Evolutionary conservation across 2,797 vertebrate genomes (phyloP).

Genomic region (Valencia hispanica): DNA sequence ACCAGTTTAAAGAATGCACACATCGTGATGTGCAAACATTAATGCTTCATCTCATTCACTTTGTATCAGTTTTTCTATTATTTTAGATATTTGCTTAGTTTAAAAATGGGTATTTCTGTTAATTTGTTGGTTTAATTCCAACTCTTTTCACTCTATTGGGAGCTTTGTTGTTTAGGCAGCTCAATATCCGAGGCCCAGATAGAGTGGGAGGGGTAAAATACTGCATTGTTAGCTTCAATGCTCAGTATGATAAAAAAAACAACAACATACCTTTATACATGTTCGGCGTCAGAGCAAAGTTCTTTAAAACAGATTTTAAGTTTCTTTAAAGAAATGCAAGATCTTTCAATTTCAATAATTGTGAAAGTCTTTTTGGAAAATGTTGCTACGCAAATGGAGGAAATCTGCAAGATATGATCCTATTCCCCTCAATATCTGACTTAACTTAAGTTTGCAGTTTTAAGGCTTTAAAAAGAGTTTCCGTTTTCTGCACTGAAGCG

Average conservation of each 20-base stretch:
- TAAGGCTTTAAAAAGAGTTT: neutral
- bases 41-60: neutral
- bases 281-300: neutral
- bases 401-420: neutral
- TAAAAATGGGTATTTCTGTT: neutral
- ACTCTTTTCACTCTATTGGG: neutral
- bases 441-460: neutral
- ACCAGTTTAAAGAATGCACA: neutral
- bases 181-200: neutral
- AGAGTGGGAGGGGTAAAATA: neutral
- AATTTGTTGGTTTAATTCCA: neutral
- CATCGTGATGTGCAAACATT: neutral
- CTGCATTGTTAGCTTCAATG: neutral
- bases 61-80: neutral
- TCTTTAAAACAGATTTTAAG: neutral
- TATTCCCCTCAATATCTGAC: neutral
- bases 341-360: neutral
- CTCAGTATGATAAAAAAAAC: neutral
- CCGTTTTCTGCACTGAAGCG: neutral
- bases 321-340: neutral
- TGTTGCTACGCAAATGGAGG: neutral
- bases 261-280: neutral
- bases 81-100: neutral
- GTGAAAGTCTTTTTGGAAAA: neutral
- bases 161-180: neutral